phyloP scores from a whole-genome alignment of 2,797 vertebrate genomes.

The Leptoclinus maculatus region DNA sequence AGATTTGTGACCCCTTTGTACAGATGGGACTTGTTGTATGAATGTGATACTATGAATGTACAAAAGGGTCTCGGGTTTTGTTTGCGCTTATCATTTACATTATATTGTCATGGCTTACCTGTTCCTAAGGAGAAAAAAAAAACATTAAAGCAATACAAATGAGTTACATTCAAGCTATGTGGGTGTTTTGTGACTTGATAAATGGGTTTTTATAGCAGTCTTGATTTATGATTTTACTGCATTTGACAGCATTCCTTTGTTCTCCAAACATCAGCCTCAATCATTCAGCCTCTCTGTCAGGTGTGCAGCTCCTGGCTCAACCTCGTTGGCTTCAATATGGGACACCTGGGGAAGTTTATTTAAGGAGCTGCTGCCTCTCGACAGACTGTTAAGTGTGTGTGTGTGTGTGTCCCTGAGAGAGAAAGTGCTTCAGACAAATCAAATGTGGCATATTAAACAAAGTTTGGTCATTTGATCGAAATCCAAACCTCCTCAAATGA shows the following conservation, averaged over 20 bases:
- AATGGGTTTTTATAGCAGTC: neutral
- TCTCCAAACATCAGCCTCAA: neutral
- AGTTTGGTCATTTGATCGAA: neutral
- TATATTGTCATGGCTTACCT: slow-evolving; percentile 94
- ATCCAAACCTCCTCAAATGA: slow-evolving; percentile 27
- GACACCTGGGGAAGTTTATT: neutral
- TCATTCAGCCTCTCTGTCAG: slow-evolving; percentile 3
- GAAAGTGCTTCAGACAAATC: neutral
- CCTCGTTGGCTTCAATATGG: neutral
- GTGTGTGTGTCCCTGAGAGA: neutral
- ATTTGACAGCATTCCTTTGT: neutral
- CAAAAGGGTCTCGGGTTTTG: slow-evolving; percentile 78
- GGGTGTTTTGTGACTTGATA: slow-evolving; percentile 36
- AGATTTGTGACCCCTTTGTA: slow-evolving; percentile 67
- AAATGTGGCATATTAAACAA: neutral
- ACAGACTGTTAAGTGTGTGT: neutral
- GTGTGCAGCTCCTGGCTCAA: neutral
- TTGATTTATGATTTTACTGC: neutral
- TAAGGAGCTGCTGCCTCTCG: neutral
- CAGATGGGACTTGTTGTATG: slow-evolving; percentile 74
- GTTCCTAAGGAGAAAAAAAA: slow-evolving; percentile 85
- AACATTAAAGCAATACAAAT: slow-evolving; percentile 88
- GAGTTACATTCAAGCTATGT: slow-evolving; percentile 79
- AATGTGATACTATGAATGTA: slow-evolving; percentile 82
- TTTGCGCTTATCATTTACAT: slow-evolving; percentile 86